Conservation (phyloP, 1,140 invertebrate genomes). For the Trichonephila clavata region DNA sequence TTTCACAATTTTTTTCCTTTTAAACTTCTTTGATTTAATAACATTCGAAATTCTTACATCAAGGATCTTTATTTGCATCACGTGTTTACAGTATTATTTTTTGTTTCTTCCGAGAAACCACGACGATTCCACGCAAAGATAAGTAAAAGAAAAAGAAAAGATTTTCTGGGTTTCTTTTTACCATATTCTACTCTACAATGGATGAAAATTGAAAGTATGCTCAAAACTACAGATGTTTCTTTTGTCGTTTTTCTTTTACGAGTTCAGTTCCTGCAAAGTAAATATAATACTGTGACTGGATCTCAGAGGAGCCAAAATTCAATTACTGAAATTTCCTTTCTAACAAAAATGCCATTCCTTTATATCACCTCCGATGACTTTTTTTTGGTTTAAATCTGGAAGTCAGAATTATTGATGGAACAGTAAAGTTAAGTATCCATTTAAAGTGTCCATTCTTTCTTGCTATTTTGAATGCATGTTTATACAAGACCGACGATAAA, state of each 20-base stretch:
- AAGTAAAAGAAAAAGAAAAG: background rate
- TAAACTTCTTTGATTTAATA: too few species aligned
- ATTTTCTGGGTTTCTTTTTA: background rate
- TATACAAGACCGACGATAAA: background rate
- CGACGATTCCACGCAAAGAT: background rate
- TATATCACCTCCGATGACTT: background rate
- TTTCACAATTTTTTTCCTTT: too few species aligned
- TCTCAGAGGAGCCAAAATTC: background rate
- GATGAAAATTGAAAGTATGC: slow-evolving; percentile 31
- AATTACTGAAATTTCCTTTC: background rate
- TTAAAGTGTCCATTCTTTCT: slow-evolving; percentile 16
- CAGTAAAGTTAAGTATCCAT: slow-evolving; percentile 5
- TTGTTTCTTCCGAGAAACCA: background rate
- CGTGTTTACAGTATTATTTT: too few species aligned
- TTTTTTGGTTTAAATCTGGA: background rate
- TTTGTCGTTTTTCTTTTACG: background rate
- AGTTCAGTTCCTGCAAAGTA: background rate
- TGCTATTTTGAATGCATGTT: background rate
- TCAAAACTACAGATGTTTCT: background rate
- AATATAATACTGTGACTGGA: slow-evolving; percentile 2
- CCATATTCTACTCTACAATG: background rate
- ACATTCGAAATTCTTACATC: too few species aligned
- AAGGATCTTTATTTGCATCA: too few species aligned
- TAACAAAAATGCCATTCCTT: background rate
- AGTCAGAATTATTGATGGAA: slow-evolving; percentile 15